Evolutionary conservation across 1,140 invertebrate genomes (phyloP).

Genomic region (Nephotettix cincticeps): DNA sequence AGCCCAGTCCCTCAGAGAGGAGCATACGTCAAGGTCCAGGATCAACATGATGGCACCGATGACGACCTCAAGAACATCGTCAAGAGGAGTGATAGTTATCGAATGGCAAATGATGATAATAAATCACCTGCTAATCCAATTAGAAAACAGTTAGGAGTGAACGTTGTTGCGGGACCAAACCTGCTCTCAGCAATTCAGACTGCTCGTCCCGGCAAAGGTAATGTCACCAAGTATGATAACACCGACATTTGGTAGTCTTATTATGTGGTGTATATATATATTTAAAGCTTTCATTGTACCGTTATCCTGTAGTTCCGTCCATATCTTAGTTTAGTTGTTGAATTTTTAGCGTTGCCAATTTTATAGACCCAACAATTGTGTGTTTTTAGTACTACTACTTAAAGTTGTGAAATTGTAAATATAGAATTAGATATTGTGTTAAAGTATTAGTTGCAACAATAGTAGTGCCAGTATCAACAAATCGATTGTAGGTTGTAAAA

Average conservation of each 20-base stretch:
- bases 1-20: constrained; percentile 34
- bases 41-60: constrained; percentile 31
- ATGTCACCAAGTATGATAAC: constrained; percentile 58
- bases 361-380: too few relatives aligned
- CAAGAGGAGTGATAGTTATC: constrained; percentile 83
- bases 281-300: background rate
- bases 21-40: constrained; percentile 40
- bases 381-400: too few relatives aligned
- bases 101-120: constrained; percentile 65
- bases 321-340: too few relatives aligned
- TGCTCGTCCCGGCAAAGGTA: constrained; percentile 51
- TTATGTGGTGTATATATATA: background rate
- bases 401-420: too few relatives aligned
- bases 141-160: constrained; percentile 37
- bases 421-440: too few relatives aligned
- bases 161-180: constrained; percentile 37
- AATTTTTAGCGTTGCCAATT: too few relatives aligned
- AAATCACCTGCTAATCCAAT: constrained; percentile 37
- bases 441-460: too few relatives aligned
- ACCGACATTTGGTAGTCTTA: constrained; percentile 73
- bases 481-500: too few relatives aligned
- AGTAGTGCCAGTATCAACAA: too few relatives aligned
- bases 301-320: too few relatives aligned
- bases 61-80: constrained; percentile 52
- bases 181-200: constrained; percentile 41